Evolutionary conservation across 2,113 vertebrate genomes (phyloP), one percentile per base, ranked within the genome.

Genomic region (Leucopternis melanops): DNA sequence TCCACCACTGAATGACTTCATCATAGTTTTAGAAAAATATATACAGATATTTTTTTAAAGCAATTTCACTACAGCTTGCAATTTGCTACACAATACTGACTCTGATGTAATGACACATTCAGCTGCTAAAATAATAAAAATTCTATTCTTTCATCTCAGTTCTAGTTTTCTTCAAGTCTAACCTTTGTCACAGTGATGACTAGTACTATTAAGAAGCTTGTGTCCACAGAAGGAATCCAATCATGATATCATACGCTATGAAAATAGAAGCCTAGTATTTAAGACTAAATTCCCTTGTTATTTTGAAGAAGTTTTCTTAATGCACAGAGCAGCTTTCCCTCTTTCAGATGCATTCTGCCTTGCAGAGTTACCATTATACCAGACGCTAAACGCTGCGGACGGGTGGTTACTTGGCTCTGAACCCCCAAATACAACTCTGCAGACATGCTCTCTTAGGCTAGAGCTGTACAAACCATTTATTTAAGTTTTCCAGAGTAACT

Each of bases 51-150:
- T 81, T 95, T 95, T 96, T 97, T 92, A 86, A 97, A 97, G 87
- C 90, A 94, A 96, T 96, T 97, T 95, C 87, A 75, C 72, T 59
- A 42, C 31, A 79, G 94, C 80, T 97, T 97, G 89, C 90, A 95
- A 97, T 95, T 73, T 97, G 89, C 95, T 72, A 80, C 86, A 94
- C 67, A 87, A 95, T 90, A 93, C 86, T 71, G 70, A 78, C 59
- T 97, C 88, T 91, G 88, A 92, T 86, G 70, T 94, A 96, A 98
- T 96, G 94, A 96, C 95, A 97, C 82, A 95, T 92, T 94, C 92
- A 93, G 91, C 93, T 94, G 95, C 72, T 97, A 94, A 97, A 95
- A 97, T 96, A 95, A 97, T 87, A 95, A 92, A 95, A 95, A 93
- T 69, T 88, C 86, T 87, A 40, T 79, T 95, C 88, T 96, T 97